A percentile compares a stretch with the other conserved stretches of the same genome.
Conservation (phyloP, 1,140 invertebrate genomes). For the Aphaenogaster ashmeadi region DNA sequence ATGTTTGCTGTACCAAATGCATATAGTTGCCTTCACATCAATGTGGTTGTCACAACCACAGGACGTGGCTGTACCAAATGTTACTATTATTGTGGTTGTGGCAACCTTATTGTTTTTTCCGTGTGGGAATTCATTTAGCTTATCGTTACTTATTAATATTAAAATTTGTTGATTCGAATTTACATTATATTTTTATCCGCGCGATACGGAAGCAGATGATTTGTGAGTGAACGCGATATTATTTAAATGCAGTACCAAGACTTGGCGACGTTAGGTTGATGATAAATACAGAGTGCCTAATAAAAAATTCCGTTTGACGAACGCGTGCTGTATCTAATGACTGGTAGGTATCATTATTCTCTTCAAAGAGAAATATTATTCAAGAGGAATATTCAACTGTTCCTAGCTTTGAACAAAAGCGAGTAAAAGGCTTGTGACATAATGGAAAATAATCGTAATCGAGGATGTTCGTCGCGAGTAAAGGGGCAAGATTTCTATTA, state of each 20-base stretch:
- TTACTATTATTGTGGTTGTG: no score
- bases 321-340: slow-evolving; percentile 14
- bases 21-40: no score
- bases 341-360: slow-evolving; percentile 8
- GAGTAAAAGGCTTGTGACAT: slow-evolving; percentile 1
- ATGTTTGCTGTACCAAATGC: no score
- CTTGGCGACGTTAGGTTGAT: background rate
- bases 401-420: slow-evolving; percentile 2
- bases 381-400: slow-evolving; percentile 36
- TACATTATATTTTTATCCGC: background rate
- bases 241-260: background rate
- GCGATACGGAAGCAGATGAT: background rate
- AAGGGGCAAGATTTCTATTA: slow-evolving; percentile 21
- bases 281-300: slow-evolving; percentile 10
- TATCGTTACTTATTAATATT: background rate
- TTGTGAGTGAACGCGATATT: background rate
- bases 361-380: slow-evolving; percentile 3
- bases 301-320: slow-evolving; percentile 49
- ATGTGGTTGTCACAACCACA: no score
- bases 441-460: slow-evolving; percentile 28
- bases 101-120: no score
- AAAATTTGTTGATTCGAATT: background rate
- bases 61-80: no score
- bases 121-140: background rate
- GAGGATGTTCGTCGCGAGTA: background rate